Evolutionary conservation across 1,140 invertebrate species (phyloP).

Genomic region (Alviniconcha marisindica): DNA sequence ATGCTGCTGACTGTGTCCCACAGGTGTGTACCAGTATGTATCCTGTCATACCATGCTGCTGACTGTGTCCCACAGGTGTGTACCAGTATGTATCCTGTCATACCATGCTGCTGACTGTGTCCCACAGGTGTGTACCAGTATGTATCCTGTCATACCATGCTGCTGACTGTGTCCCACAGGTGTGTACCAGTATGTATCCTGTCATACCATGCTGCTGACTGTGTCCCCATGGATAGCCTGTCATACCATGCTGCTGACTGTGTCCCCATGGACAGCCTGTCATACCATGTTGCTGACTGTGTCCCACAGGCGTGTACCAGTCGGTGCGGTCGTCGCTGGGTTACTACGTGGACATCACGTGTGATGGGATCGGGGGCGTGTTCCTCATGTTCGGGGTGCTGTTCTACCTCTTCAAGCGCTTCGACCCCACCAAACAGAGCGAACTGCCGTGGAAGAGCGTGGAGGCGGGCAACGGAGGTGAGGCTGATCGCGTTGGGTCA

Average conservation of each 20-base stretch:
- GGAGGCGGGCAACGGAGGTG: slow-evolving; percentile 13
- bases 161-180: too few species aligned
- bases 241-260: not conserved
- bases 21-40: too few species aligned
- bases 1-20: too few species aligned
- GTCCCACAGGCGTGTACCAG: slow-evolving; percentile 50
- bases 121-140: too few species aligned
- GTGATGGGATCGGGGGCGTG: slow-evolving; percentile 65
- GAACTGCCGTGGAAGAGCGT: slow-evolving; percentile 45
- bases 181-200: too few species aligned
- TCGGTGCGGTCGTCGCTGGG: slow-evolving; percentile 67
- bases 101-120: too few species aligned
- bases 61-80: too few species aligned
- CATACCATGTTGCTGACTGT: not conserved
- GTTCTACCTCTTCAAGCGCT: slow-evolving; percentile 64
- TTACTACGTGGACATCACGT: slow-evolving; percentile 68
- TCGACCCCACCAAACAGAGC: slow-evolving; percentile 52
- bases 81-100: too few species aligned
- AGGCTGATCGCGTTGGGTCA: not conserved
- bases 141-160: too few species aligned
- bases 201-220: too few species aligned
- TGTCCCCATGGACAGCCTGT: not conserved
- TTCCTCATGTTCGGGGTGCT: slow-evolving; percentile 61
- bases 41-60: too few species aligned
- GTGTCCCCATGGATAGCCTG: too few species aligned